Conservation (phyloP, 1,140 invertebrate species). For the Diachasma alloeum region DNA sequence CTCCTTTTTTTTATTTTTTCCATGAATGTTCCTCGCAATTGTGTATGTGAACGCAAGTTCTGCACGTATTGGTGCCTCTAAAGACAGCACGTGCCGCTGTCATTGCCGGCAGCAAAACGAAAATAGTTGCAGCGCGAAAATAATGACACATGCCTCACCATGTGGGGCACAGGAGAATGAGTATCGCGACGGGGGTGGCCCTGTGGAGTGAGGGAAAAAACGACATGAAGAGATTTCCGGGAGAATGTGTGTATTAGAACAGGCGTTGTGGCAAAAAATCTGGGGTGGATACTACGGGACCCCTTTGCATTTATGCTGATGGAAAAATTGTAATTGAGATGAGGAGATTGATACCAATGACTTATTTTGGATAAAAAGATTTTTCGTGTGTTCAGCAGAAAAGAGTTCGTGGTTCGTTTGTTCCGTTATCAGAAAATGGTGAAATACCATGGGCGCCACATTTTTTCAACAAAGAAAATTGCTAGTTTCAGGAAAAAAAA, state of each 20-base stretch:
- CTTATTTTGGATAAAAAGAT: neutral
- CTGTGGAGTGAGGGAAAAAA: neutral
- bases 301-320: slow-evolving; percentile 8
- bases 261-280: neutral
- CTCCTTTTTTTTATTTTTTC: neutral
- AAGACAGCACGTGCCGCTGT: neutral
- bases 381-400: no score
- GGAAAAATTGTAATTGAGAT: slow-evolving; percentile 31
- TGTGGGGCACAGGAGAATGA: neutral
- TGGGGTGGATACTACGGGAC: slow-evolving; percentile 27
- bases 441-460: no score
- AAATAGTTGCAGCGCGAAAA: slow-evolving; percentile 56
- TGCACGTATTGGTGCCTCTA: slow-evolving; percentile 26
- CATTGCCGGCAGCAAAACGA: slow-evolving; percentile 35
- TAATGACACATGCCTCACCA: slow-evolving; percentile 51
- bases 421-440: no score
- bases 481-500: no score
- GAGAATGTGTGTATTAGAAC: neutral
- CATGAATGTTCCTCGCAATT: neutral
- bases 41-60: slow-evolving; percentile 31
- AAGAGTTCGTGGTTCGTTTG: no score
- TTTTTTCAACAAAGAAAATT: no score
- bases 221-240: neutral
- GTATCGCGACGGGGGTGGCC: neutral
- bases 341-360: neutral